Evolutionary conservation across 2,888 invertebrate species (phyloP).

Genomic region (Sphaerophoria taeniata): DNA sequence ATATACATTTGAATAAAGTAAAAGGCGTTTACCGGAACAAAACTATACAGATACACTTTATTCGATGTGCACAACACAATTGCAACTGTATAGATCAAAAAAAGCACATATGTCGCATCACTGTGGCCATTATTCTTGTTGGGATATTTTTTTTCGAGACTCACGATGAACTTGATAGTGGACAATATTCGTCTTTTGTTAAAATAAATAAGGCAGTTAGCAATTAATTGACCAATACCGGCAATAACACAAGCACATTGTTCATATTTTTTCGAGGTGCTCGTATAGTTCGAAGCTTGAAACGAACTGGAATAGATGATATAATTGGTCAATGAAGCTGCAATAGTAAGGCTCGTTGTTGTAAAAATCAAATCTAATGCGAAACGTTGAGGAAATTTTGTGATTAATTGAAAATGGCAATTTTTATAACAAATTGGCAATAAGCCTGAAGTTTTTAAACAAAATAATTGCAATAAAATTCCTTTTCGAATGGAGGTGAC

Average conservation of each 20-base stretch:
- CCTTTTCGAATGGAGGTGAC: not conserved
- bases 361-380: not conserved
- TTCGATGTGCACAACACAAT: not conserved
- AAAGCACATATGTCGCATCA: not conserved
- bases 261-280: not conserved
- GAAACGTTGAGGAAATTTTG: not conserved
- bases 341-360: not conserved
- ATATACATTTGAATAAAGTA: not conserved
- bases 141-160: not conserved
- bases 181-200: not conserved
- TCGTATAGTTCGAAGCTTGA: too few relatives aligned
- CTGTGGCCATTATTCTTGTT: not conserved
- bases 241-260: not conserved
- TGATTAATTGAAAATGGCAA: not conserved
- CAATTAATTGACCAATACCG: slow-evolving; percentile 5
- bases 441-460: not conserved
- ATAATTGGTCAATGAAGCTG: not conserved
- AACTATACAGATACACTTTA: not conserved
- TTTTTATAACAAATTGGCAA: not conserved
- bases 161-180: not conserved
- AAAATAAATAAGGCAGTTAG: not conserved
- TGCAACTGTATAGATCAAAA: not conserved
- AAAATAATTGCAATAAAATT: slow-evolving; percentile 1
- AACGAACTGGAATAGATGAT: not conserved
- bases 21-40: not conserved